These are phyloP conservation scores for Ciona savignyi DNA, from an alignment of 23 tunicate genomes.

Conservation along the genomic window DNA sequence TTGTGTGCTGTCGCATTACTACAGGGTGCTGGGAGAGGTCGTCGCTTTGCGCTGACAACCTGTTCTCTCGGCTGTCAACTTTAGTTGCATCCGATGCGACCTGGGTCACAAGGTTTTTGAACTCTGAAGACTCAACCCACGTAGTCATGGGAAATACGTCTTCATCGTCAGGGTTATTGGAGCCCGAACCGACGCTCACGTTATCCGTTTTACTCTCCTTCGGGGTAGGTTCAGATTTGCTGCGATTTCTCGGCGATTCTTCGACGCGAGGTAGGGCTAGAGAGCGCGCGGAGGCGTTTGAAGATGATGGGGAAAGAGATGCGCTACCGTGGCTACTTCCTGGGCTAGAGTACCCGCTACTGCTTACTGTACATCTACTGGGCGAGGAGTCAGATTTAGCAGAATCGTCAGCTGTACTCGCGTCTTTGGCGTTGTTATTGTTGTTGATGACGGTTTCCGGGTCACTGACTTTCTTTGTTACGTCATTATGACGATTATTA, in stretches of 20 bases:
- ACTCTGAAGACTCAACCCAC: conserved; percentile 45
- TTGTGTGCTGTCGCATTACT: not conserved
- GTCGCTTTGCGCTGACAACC: conserved; percentile 5
- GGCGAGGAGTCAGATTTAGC: conserved; percentile 18
- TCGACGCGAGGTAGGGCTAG: conserved; percentile 43
- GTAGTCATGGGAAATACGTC: conserved; percentile 41
- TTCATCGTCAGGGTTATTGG: conserved; percentile 9
- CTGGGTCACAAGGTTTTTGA: not conserved
- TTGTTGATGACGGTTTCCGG: not conserved
- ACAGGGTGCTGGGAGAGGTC: not conserved
- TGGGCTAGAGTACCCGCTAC: conserved; percentile 81
- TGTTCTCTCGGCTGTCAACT: not conserved
- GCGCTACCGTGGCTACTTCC: conserved; percentile 44
- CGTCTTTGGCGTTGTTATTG: not conserved
- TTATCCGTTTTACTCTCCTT: not conserved
- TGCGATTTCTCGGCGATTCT: not conserved
- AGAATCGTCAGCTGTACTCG: not conserved
- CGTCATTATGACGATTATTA: conserved; percentile 6
- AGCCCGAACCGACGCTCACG: not conserved
- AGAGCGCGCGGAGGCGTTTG: conserved; percentile 44
- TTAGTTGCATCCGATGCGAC: not conserved
- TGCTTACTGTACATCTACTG: conserved; percentile 42
- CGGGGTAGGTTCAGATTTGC: not conserved
- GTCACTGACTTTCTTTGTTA: not conserved
- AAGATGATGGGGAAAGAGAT: conserved; percentile 63